phyloP scores from a whole-genome alignment of 1,140 invertebrate species.

The Vanessa tameamea region DNA sequence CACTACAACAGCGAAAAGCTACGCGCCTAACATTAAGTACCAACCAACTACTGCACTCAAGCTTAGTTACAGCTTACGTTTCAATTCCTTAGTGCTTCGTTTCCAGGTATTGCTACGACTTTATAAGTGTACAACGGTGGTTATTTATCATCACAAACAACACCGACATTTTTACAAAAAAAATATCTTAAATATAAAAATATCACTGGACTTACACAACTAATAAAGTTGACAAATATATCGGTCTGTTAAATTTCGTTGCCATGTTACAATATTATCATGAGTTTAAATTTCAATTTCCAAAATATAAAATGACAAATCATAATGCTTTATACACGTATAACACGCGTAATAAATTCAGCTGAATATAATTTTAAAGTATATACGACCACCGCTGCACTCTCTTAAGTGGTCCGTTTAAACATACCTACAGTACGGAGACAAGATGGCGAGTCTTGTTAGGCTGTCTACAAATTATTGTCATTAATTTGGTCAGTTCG shows the following conservation, averaged over 20 bases:
- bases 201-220: constrained; percentile 34
- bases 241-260: constrained; percentile 26
- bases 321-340: not conserved
- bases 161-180: constrained; percentile 18
- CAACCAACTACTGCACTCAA: constrained; percentile 66
- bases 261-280: constrained; percentile 6
- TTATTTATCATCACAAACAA: constrained; percentile 15
- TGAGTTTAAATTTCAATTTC: not conserved
- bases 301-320: not conserved
- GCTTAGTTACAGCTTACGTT: constrained; percentile 66
- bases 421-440: constrained; percentile 48
- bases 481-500: constrained; percentile 74
- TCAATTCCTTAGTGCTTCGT: constrained; percentile 76
- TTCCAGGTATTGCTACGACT: constrained; percentile 45
- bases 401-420: constrained; percentile 39
- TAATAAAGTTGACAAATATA: constrained; percentile 28
- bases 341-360: not conserved
- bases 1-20: constrained; percentile 49
- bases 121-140: constrained; percentile 46
- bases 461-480: constrained; percentile 77
- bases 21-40: constrained; percentile 66
- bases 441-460: constrained; percentile 61
- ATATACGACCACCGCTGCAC: constrained; percentile 46
- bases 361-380: not conserved
- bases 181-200: constrained; percentile 22